Evolutionary conservation across 2,888 invertebrate genomes (phyloP).

Genomic region (Helleia helle): DNA sequence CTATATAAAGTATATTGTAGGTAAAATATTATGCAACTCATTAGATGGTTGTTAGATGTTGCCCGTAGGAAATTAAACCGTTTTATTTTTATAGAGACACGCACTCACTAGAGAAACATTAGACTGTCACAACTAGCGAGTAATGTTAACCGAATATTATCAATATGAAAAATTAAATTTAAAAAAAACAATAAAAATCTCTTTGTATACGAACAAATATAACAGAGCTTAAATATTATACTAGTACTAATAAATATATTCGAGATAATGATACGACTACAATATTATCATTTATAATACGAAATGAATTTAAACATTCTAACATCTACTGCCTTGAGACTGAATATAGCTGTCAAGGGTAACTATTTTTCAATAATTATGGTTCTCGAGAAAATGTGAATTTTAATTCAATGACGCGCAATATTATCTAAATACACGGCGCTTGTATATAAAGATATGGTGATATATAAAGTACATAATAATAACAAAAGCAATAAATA

Average conservation of each 20-base stretch:
- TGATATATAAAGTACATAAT: slow-evolving; percentile 68
- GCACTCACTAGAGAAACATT: slow-evolving; percentile 57
- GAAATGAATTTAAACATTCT: slow-evolving; percentile 16
- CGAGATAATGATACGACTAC: slow-evolving; percentile 31
- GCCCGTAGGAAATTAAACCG: slow-evolving; percentile 48
- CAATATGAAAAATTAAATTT: slow-evolving; percentile 44
- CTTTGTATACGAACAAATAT: slow-evolving; percentile 71
- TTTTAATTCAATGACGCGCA: slow-evolving; percentile 35
- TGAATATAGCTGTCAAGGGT: slow-evolving; percentile 46
- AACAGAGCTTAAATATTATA: slow-evolving; percentile 57
- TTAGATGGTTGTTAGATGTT: slow-evolving; percentile 59
- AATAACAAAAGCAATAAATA: slow-evolving; percentile 71
- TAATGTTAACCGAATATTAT: slow-evolving; percentile 38
- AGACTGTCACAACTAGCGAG: slow-evolving; percentile 50
- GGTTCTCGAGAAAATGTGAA: slow-evolving; percentile 30
- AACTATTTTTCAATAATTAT: slow-evolving; percentile 31
- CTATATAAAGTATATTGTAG: slow-evolving; percentile 71
- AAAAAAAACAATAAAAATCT: slow-evolving; percentile 39
- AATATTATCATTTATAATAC: slow-evolving; percentile 13
- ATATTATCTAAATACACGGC: slow-evolving; percentile 38
- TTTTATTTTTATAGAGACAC: slow-evolving; percentile 42
- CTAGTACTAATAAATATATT: slow-evolving; percentile 39
- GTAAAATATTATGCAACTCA: slow-evolving; percentile 66
- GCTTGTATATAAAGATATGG: slow-evolving; percentile 59
- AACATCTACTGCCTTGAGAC: slow-evolving; percentile 47